phyloP scores from a whole-genome alignment of 2,888 invertebrate species.

The Drosophila mimica region DNA sequence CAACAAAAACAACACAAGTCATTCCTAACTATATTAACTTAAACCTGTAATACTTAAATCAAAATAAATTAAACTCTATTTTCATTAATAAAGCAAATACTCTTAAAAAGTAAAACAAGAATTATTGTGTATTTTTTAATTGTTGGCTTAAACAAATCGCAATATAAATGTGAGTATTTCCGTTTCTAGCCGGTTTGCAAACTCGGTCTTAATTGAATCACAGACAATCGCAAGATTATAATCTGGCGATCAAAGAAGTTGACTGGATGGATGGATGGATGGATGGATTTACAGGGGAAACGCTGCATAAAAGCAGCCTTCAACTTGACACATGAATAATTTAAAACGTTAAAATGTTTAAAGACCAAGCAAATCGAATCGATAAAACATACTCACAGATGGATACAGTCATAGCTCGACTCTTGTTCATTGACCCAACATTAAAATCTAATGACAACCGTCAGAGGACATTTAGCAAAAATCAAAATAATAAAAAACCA shows the following conservation, averaged over 20 bases:
- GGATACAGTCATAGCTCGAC: slow-evolving; percentile 20
- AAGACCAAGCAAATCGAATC: slow-evolving; percentile 55
- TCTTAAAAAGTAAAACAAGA: slow-evolving; percentile 11
- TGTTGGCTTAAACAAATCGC: slow-evolving; percentile 1
- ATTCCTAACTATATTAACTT: slow-evolving; percentile 6
- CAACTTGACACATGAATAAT: slow-evolving; percentile 77
- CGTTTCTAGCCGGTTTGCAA: slow-evolving; percentile 59
- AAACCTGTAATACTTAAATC: slow-evolving; percentile 23
- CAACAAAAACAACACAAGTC: slow-evolving; percentile 14
- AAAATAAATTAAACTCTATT: slow-evolving; percentile 16
- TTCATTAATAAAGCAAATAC: slow-evolving; percentile 41
- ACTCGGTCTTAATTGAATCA: slow-evolving; percentile 59
- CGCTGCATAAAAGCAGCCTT: slow-evolving; percentile 60
- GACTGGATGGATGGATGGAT: slow-evolving; percentile 15
- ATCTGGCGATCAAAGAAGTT: slow-evolving; percentile 61
- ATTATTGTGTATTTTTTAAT: slow-evolving; percentile 14
- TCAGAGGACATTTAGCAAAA: slow-evolving; percentile 35
- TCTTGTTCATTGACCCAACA: slow-evolving; percentile 77
- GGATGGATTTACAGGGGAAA: slow-evolving; percentile 51
- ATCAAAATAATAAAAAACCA: slow-evolving; percentile 17
- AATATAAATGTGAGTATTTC: slow-evolving; percentile 46
- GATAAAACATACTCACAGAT: slow-evolving; percentile 51
- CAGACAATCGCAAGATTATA: slow-evolving; percentile 48
- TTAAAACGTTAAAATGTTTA: slow-evolving; percentile 38
- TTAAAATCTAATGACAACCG: slow-evolving; percentile 54